Base-by-base conservation (phyloP, 1,140 invertebrate species). In the Drosophila subpulchrella region DNA sequence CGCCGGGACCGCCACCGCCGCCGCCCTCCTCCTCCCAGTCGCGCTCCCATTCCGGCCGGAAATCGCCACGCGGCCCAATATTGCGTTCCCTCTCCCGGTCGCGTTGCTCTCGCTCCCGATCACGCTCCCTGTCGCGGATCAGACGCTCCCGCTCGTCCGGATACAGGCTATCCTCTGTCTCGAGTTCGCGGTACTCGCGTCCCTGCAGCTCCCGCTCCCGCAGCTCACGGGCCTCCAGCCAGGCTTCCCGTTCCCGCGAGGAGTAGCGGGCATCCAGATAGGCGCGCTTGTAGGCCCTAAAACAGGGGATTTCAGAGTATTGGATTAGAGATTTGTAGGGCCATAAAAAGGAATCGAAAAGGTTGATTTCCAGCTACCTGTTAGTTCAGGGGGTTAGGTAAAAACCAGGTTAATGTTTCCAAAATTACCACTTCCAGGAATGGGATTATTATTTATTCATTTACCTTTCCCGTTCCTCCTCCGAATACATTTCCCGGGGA, bases 391-490 rank as follows among this genome's bases (percentile, higher is more conserved):
- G 36, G 39, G n/a, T 41, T 7, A 41, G 39, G 13, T 41, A 41
- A 41, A 41, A n/a, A 15, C 15, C 5, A 27, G 27, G 3, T 27
- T 27, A 27, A 27, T 27, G 27, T 27, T 27, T 27, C 3, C 5
- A 27, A 27, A 27, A 27, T 27, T 5, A 27, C 13, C 10, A 10
- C 6, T 48, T n/a, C 24, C 24, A 51, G 27, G n/a, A 13, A 42
- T 7, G 12, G 12, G 6, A 13, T 12, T 36, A 5, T 27, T 27
- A 27, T 27, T 27, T 27, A 4, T 4, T 6, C 0, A 38, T 15
- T 70, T 56, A 91, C 88, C 89, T 73, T 8, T 91, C 90, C 3
- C 91, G 71, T 50, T 90, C 86, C 51, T 92, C 91, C 57, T 92
- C 91, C 3, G 85, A 63, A 53, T 92, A 92, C 15, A 92, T 30